Evolutionary conservation across 2,888 invertebrate genomes (phyloP).

Genomic region (Macrophya annulata): DNA sequence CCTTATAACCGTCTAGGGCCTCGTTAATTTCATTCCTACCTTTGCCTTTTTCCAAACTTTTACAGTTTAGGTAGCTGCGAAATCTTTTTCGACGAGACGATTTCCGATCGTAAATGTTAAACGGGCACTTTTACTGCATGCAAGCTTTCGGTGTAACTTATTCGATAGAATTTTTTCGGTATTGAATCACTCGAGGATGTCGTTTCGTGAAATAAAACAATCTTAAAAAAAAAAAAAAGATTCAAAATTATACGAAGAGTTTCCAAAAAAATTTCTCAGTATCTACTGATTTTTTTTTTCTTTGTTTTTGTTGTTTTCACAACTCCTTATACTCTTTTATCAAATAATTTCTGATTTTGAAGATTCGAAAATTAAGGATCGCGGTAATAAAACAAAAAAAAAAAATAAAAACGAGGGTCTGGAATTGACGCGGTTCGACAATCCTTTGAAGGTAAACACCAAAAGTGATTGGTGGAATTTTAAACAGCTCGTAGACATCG

Average conservation of each 20-base stretch:
- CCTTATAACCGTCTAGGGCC: slow-evolving; percentile 57
- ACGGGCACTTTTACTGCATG: slow-evolving; percentile 17
- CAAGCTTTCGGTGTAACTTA: background rate
- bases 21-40: slow-evolving; percentile 57
- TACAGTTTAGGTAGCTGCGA: slow-evolving; percentile 28
- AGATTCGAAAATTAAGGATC: background rate
- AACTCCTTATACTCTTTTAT: background rate
- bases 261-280: too few relatives aligned
- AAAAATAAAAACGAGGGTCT: slow-evolving; percentile 10
- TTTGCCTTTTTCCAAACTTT: slow-evolving; percentile 54
- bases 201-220: background rate
- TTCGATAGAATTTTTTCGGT: background rate
- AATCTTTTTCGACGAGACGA: slow-evolving; percentile 9
- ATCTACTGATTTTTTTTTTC: background rate
- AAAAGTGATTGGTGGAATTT: slow-evolving; percentile 47
- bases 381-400: background rate
- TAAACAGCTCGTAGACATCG: slow-evolving; percentile 40
- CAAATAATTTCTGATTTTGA: background rate
- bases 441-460: slow-evolving; percentile 49
- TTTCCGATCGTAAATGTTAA: slow-evolving; percentile 20
- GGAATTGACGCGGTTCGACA: slow-evolving; percentile 41
- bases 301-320: background rate
- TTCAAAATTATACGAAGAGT: background rate
- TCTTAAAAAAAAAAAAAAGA: background rate
- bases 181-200: background rate